Conservation (phyloP, 2,113 vertebrate genomes). For the Bostrychus sinensis region DNA sequence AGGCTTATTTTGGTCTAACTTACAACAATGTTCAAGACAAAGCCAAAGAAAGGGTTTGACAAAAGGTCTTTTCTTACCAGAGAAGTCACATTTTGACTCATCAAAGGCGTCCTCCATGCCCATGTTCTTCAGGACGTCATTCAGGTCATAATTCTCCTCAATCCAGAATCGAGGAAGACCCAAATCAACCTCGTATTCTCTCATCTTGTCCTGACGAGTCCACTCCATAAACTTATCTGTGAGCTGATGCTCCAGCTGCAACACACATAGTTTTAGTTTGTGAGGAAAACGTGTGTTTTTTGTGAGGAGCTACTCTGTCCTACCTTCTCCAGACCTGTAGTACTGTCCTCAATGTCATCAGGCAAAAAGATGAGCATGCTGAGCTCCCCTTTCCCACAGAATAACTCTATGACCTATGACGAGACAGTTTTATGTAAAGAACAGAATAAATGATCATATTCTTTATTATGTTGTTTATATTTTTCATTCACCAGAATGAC, state of each 20-base stretch:
- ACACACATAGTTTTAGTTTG: background rate
- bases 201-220: constrained; percentile 76
- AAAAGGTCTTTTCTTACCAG: too few relatives aligned
- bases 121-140: constrained; percentile 75
- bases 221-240: constrained; percentile 81
- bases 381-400: constrained; percentile 89
- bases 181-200: constrained; percentile 77
- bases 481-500: too few relatives aligned
- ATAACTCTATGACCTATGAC: constrained; percentile 89
- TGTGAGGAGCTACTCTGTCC: background rate
- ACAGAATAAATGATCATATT: background rate
- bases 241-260: constrained; percentile 82
- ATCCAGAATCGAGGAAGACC: constrained; percentile 84
- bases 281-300: background rate
- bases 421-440: too few relatives aligned
- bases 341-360: constrained; percentile 80
- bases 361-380: constrained; percentile 95
- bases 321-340: constrained; percentile 90
- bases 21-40: too few relatives aligned
- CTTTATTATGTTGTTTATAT: too few relatives aligned
- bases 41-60: too few relatives aligned
- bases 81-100: constrained; percentile 74
- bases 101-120: constrained; percentile 85
- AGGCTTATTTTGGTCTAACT: too few relatives aligned
- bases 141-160: constrained; percentile 83